Evolutionary conservation across 2,113 vertebrate genomes (phyloP), one percentile per base, ranked within the genome.

Genomic region (Thalassoma bifasciatum): DNA sequence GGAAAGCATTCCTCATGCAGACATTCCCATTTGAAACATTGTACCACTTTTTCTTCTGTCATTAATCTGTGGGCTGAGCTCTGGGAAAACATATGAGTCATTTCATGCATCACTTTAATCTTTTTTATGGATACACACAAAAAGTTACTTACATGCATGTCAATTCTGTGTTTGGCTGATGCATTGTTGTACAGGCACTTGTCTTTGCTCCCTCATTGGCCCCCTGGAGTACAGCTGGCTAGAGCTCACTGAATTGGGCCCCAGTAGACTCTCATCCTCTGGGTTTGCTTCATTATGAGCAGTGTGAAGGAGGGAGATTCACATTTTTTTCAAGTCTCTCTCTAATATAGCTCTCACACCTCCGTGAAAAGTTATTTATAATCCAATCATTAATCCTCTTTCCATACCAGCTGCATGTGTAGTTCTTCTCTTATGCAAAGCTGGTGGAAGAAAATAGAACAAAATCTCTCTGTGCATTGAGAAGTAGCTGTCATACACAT

Each of bases 11-110:
- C 92, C 92, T 89, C 66, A 86, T 50, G 46, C 69, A 77, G 72
- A 93, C 92, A 94, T 95, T 94, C 92, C 92, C 72, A 72, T 89
- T 49, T 42, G 42, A 56, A 65, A 23, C 44, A 53, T 40, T 17
- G 47, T 72, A 65, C 40, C 38, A 50, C 30, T 49, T 66, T 47
- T 36, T 1, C 22, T 49, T 26, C 21, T 24, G 30, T 69, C 54
- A 26, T 16, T 8, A 30, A 72, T 24, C 49, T 59, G 53, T 65
- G 21, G 66, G 54, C 57, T 57, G 17, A 47, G 22, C 46, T 75
- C 66, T 58, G 60, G 36, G 23, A 58, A 61, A 14, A n/a, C 23
- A 3, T 75, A n/a, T 52, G 22, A 1, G 78, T n/a, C 23, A 36
- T 62, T 75, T 79, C 36, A 24, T 67, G 37, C 14, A 17, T 72